Conservation (phyloP, 2,797 vertebrate genomes). For the Lophius americanus region DNA sequence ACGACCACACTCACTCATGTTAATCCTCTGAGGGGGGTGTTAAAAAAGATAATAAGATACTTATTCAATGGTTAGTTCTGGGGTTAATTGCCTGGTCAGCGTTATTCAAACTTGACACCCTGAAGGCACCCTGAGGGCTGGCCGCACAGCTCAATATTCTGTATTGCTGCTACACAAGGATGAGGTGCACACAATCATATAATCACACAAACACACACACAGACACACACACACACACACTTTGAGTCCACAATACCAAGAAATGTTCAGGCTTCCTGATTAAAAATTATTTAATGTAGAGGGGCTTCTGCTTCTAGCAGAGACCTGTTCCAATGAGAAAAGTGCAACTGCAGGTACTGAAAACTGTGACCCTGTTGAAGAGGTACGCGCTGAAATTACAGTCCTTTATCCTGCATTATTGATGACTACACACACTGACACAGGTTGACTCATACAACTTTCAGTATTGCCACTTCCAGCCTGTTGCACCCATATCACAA, state of each 20-base stretch:
- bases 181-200: too few species aligned
- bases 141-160: slow-evolving; percentile 57
- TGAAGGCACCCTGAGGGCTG: slow-evolving; percentile 61
- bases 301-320: slow-evolving; percentile 40
- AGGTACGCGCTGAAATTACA: slow-evolving; percentile 31
- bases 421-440: slow-evolving; percentile 33
- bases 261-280: slow-evolving; percentile 45
- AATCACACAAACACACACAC: slow-evolving; percentile 6
- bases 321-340: slow-evolving; percentile 30
- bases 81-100: slow-evolving; percentile 72
- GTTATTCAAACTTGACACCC: slow-evolving; percentile 66
- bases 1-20: slow-evolving; percentile 10
- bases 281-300: slow-evolving; percentile 62
- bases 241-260: slow-evolving; percentile 27
- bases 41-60: slow-evolving; percentile 68
- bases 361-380: slow-evolving; percentile 42
- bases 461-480: slow-evolving; percentile 32
- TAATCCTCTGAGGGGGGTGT: slow-evolving; percentile 43
- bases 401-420: slow-evolving; percentile 55
- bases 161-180: slow-evolving; percentile 32
- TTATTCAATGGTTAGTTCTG: slow-evolving; percentile 65
- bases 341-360: slow-evolving; percentile 44
- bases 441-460: slow-evolving; percentile 42
- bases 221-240: slow-evolving; percentile 18
- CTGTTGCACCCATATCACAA: slow-evolving; percentile 54